These are phyloP conservation scores for Operophtera brumata DNA, from an alignment of 2,888 invertebrate genomes.

Conservation along the genomic window DNA sequence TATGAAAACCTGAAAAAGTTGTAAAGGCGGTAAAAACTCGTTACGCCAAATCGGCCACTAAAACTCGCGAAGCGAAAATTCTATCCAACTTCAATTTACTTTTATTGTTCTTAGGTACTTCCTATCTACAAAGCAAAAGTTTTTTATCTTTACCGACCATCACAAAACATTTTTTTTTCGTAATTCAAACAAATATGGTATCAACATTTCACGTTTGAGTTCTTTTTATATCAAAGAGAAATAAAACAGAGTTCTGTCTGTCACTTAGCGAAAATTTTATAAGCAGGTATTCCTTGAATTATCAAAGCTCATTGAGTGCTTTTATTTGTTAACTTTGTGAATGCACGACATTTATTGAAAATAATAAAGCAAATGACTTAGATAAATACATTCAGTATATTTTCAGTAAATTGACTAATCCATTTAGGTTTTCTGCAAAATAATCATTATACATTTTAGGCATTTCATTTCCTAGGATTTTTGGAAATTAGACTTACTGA, in stretches of 20 bases:
- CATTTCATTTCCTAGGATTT: too few species aligned
- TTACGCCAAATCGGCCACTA: conserved; percentile 78
- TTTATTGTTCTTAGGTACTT: conserved; percentile 72
- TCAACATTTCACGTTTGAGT: conserved; percentile 58
- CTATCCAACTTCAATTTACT: conserved; percentile 79
- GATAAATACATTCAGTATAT: too few species aligned
- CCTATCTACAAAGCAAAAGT: conserved; percentile 61
- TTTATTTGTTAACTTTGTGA: not conserved
- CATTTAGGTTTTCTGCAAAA: too few species aligned
- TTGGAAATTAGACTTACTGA: too few species aligned
- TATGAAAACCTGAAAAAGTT: conserved; percentile 68
- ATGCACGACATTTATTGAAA: not conserved
- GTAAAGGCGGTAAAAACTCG: conserved; percentile 78
- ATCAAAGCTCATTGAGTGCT: not conserved
- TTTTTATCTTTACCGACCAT: conserved; percentile 62
- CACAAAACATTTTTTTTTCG: conserved; percentile 66
- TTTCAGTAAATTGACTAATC: too few species aligned
- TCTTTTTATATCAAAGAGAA: conserved; percentile 57
- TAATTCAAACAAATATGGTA: conserved; percentile 57
- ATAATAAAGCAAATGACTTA: not conserved
- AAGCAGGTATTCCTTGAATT: not conserved
- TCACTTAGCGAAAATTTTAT: not conserved
- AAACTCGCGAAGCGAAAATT: conserved; percentile 79
- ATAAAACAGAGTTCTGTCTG: conserved; percentile 14
- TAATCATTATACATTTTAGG: too few species aligned